These are phyloP conservation scores for Apotomis betuletana DNA, from an alignment of 2,888 invertebrate species.

Conservation along the genomic window DNA sequence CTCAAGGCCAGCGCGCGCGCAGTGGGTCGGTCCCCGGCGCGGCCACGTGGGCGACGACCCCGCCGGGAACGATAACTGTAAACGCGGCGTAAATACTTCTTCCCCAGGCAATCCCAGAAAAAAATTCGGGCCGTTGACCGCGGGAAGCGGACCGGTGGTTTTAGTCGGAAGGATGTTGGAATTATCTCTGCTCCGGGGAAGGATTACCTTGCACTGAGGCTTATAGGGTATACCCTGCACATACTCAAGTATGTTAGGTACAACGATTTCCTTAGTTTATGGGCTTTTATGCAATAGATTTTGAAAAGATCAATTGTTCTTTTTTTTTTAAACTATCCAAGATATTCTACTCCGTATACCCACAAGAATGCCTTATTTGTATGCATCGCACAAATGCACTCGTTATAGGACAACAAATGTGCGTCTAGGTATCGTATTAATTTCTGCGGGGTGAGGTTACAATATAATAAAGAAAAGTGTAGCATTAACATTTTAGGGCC, in stretches of 20 bases:
- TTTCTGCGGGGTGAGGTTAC: too few relatives aligned
- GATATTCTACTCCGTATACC: too few relatives aligned
- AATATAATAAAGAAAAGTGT: too few relatives aligned
- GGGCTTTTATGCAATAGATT: too few relatives aligned
- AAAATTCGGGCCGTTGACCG: slow-evolving; percentile 45
- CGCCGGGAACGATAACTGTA: slow-evolving; percentile 50
- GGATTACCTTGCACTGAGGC: background rate
- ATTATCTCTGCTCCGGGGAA: slow-evolving; percentile 23
- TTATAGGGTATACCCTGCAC: background rate
- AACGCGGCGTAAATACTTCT: slow-evolving; percentile 44
- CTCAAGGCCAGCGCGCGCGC: slow-evolving; percentile 53
- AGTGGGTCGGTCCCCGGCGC: slow-evolving; percentile 43
- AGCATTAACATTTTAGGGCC: too few relatives aligned
- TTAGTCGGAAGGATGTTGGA: slow-evolving; percentile 42
- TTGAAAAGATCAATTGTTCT: too few relatives aligned
- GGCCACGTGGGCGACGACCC: slow-evolving; percentile 51
- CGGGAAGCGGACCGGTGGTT: slow-evolving; percentile 39
- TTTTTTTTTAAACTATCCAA: too few relatives aligned
- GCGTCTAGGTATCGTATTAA: too few relatives aligned
- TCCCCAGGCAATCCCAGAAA: slow-evolving; percentile 57
- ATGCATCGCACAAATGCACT: too few relatives aligned
- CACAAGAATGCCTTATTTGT: too few relatives aligned
- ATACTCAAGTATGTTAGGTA: background rate
- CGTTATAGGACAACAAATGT: too few relatives aligned
- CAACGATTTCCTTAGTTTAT: too few relatives aligned